Base-by-base conservation (phyloP, 2,888 invertebrate genomes). In the Stramonita haemastoma region DNA sequence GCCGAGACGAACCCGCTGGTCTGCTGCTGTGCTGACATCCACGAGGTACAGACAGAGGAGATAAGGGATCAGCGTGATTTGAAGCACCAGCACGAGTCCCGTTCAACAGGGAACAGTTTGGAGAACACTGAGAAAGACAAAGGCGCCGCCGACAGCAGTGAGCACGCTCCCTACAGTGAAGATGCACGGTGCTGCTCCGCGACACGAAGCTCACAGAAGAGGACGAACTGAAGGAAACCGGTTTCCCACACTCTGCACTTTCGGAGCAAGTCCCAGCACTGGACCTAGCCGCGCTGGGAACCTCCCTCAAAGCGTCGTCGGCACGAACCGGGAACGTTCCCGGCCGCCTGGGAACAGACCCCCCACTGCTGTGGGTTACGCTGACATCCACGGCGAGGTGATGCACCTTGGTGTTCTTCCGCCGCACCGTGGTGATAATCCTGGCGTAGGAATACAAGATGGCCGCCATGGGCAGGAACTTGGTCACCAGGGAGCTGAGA, bases 341-440 rank as follows among this genome's bases (percentile, higher is more conserved):
- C 4, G 46, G 46, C 46, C 46, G 4, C 46, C 46, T 46, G 46
- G 46, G 86, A 29, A 57, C 29, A 29, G 70, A 26, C 15, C 32
- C 70, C 15, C 32, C 70, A 26, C 91, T 93, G 84, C 91, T 91
- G 19, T 92, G 91, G 34, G 92, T 92, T 26, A 92, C 92, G 36
- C 92, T 91, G 13, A 93, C 91, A 60, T 90, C 91, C 36, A 91
- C 92, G 0, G 94, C 92, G 26, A 92, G 92, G 57, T 92, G 92
- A 46, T 92, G 93, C 13, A 95, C 91, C 19, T 93, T 90, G 19
- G 90, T 89, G 22, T 89, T 90, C 17, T 92, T 93, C 77, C 92
- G 91, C 11, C 93, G 92, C 26, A 95, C 94, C 2, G 92, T 92
- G 34, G 91, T 87, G 22, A 94, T 88, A 56, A 95, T 95, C 34